Conservation (phyloP, 2,888 invertebrate genomes). For the Heteromurus nitidus region DNA sequence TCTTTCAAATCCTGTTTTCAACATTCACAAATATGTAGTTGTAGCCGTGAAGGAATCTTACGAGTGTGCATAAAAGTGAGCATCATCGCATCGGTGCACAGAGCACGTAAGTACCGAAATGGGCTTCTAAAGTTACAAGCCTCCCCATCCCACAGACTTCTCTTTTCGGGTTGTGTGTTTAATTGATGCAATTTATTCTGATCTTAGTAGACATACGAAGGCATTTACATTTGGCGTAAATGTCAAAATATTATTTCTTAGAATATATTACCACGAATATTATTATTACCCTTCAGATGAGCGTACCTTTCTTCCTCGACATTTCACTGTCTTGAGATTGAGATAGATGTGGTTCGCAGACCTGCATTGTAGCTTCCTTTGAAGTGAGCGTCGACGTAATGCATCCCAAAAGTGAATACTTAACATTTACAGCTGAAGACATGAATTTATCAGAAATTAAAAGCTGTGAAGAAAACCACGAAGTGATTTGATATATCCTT, state of each 20-base stretch:
- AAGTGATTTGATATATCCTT: constrained; percentile 38
- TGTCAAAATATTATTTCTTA: constrained; percentile 57
- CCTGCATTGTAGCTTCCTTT: too few species aligned
- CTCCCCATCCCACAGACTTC: background rate
- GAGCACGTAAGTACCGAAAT: background rate
- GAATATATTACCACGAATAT: constrained; percentile 31
- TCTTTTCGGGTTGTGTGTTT: constrained; percentile 15
- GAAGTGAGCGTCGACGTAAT: background rate
- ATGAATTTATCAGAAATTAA: constrained; percentile 52
- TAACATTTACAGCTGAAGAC: constrained; percentile 31
- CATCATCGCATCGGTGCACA: too few species aligned
- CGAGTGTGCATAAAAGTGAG: too few species aligned
- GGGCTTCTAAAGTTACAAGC: background rate
- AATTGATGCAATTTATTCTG: constrained; percentile 40
- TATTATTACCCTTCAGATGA: constrained; percentile 4
- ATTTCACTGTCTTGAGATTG: constrained; percentile 35
- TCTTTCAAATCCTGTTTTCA: background rate
- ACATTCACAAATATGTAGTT: background rate
- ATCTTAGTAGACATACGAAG: constrained; percentile 49
- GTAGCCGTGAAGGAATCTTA: too few species aligned
- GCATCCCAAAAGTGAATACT: constrained; percentile 15
- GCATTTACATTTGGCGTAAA: constrained; percentile 60
- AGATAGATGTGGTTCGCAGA: too few species aligned
- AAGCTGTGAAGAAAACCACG: constrained; percentile 51
- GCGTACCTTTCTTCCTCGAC: constrained; percentile 17